phyloP scores from a whole-genome alignment of 1,140 invertebrate species.

The Drosophila bipectinata region DNA sequence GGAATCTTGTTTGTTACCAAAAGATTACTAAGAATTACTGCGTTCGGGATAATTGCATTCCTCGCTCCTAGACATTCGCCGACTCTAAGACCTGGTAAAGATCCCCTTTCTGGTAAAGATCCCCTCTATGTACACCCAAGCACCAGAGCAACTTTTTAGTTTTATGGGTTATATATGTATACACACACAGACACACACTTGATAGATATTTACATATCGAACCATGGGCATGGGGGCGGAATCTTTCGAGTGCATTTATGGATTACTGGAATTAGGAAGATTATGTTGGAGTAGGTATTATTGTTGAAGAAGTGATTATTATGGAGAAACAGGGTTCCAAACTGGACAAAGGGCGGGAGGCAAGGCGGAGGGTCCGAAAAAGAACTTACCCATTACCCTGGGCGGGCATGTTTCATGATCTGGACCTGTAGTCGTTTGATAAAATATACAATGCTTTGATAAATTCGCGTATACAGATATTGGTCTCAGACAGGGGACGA shows the following conservation, averaged over 20 bases:
- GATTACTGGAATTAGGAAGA: slow-evolving; percentile 65
- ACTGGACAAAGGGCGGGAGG: slow-evolving; percentile 2
- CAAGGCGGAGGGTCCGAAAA: slow-evolving; percentile 8
- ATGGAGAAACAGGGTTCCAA: slow-evolving; percentile 36
- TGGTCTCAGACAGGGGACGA: slow-evolving; percentile 39
- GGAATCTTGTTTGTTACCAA: slow-evolving; percentile 25
- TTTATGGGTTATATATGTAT: slow-evolving; percentile 16
- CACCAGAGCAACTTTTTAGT: slow-evolving; percentile 7
- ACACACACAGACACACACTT: slow-evolving; percentile 5
- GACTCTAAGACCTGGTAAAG: not conserved
- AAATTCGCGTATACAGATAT: slow-evolving; percentile 53
- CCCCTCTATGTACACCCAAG: slow-evolving; percentile 2
- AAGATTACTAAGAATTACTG: slow-evolving; percentile 42
- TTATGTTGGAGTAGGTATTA: slow-evolving; percentile 29
- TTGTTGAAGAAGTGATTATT: slow-evolving; percentile 8
- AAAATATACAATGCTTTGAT: slow-evolving; percentile 66
- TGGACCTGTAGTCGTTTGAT: slow-evolving; percentile 84
- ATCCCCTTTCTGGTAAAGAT: not conserved
- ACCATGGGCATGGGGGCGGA: slow-evolving; percentile 28
- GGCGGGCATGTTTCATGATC: slow-evolving; percentile 84
- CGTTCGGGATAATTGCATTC: not conserved
- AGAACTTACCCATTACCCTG: slow-evolving; percentile 84
- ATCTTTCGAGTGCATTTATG: slow-evolving; percentile 30
- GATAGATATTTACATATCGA: slow-evolving; percentile 59
- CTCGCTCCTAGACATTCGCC: not conserved